Evolutionary conservation across 2,113 vertebrate species (phyloP), one percentile per base, ranked within the genome.

Genomic region (Dicerorhinus sumatrensis): DNA sequence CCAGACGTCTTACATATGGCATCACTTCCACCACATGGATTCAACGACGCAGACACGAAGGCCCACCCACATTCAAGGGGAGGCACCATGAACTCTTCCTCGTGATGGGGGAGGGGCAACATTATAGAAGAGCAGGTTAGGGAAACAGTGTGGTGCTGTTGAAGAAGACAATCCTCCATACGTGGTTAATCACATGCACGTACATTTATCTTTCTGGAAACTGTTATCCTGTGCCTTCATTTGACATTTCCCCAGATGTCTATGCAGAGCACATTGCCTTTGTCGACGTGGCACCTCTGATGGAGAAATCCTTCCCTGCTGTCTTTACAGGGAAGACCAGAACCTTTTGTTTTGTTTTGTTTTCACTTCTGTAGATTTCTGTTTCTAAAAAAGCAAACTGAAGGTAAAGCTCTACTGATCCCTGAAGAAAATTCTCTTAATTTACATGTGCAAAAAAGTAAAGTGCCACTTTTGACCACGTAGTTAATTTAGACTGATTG

Each of bases 91-190:
- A 18, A 27, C 10, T 31, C 36, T 1, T 29, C 2, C 33, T 89
- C 46, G 48, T 67, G n/a, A 10, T 25, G 0, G 36, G 11, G 36
- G 10, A 8, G 14, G 3, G 36, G 20, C 36, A 80, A 31, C 25
- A 0, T 87, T 21, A 46, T 8, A 1, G 51, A 21, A 51, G 11
- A 4, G 4, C 0, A 0, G 10, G 13, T 17, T 13, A 39, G 18
- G 48, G 27, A 39, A 36, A 39, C 33, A 4, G 11, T 16, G 2
- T 16, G 9, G 3, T 1, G 0, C 31, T 29, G 8, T 1, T 23
- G 85, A 39, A 51, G 77, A 75, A 91, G 8, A 29, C 12, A 16
- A 1, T 27, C 36, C 16, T 56, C 67, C 46, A 54, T 46, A 1
- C 25, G 27, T 33, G 29, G 23, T 42, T 1, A 4, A 62, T 73